Conservation (phyloP, 2,888 invertebrate genomes). For the Drosophila atroscutellata region DNA sequence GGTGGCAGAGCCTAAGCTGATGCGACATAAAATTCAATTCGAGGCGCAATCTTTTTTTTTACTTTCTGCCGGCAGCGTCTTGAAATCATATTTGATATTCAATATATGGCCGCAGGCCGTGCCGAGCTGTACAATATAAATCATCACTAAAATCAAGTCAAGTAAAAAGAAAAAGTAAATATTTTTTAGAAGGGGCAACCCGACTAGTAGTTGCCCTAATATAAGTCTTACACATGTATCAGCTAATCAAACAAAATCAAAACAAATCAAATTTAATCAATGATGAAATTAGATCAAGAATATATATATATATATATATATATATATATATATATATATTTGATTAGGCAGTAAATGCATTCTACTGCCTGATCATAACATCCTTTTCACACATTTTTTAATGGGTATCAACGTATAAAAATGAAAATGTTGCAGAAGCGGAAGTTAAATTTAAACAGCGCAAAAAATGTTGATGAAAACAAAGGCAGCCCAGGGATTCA, state of each 20-base stretch:
- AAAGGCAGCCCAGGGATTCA: slow-evolving; percentile 34
- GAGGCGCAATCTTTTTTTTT: slow-evolving; percentile 46
- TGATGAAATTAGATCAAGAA: background rate
- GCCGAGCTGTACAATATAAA: slow-evolving; percentile 53
- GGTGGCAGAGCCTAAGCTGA: slow-evolving; percentile 33
- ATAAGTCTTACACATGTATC: background rate
- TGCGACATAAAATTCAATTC: slow-evolving; percentile 74
- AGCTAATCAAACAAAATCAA: background rate
- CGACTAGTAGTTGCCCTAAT: background rate
- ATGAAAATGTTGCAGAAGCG: slow-evolving; percentile 37
- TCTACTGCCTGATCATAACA: background rate
- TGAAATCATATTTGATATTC: slow-evolving; percentile 72
- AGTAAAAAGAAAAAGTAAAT: background rate
- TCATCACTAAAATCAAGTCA: slow-evolving; percentile 61
- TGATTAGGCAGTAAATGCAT: background rate
- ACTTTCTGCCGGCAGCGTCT: slow-evolving; percentile 20
- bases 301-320: background rate
- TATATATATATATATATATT: background rate
- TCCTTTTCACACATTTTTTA: background rate
- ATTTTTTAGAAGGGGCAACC: background rate
- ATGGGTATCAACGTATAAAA: background rate
- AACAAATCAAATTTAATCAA: background rate
- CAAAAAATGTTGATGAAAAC: slow-evolving; percentile 39
- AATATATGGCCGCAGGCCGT: slow-evolving; percentile 48
- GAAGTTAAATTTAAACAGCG: slow-evolving; percentile 60